phyloP scores from a whole-genome alignment of 2,113 vertebrate genomes.

The Nycticebus coucang region DNA sequence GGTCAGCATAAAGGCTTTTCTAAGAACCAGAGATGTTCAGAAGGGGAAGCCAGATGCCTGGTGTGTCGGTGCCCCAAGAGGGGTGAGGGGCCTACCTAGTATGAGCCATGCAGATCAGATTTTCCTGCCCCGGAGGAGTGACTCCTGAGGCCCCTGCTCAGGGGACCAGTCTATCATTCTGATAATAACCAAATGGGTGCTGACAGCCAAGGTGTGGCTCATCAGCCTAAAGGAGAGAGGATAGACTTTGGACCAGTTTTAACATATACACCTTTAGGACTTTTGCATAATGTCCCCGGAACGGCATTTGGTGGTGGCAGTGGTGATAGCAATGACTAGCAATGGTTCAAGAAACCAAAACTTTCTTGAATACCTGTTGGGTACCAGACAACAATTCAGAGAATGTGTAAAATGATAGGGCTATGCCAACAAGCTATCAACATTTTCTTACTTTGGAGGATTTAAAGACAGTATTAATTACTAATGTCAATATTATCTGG shows the following conservation, averaged over 20 bases:
- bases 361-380: neutral
- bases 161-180: neutral
- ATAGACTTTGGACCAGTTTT: slow-evolving; percentile 14
- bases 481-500: neutral
- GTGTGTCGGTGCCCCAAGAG: accelerated
- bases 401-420: neutral
- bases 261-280: neutral
- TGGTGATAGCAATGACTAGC: neutral
- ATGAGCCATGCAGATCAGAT: neutral
- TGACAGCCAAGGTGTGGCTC: slow-evolving; percentile 49
- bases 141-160: neutral
- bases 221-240: neutral
- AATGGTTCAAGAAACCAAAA: neutral
- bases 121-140: neutral
- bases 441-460: neutral
- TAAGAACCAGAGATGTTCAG: neutral
- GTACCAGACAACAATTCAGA: neutral
- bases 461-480: neutral
- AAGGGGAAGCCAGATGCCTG: neutral
- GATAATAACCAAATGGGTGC: neutral
- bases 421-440: neutral
- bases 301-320: neutral
- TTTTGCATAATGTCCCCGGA: neutral
- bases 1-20: neutral
- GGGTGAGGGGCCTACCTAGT: neutral